Evolutionary conservation across 1,140 invertebrate genomes (phyloP).

Genomic region (Alviniconcha marisindica): DNA sequence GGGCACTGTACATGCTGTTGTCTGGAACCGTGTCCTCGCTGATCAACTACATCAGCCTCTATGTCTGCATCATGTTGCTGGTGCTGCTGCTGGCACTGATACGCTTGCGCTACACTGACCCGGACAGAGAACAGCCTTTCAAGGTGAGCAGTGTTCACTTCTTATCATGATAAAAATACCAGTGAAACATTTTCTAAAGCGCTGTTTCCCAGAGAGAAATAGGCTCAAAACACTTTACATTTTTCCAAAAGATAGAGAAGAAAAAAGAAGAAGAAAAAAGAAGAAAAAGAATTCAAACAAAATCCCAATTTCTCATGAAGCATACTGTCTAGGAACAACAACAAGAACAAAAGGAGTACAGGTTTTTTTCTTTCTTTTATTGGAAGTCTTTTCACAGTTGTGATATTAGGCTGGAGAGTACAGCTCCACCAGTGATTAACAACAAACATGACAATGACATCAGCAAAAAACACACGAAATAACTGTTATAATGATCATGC

Average conservation of each 20-base stretch:
- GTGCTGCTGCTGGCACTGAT: conserved; percentile 88
- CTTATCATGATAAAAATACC: neutral
- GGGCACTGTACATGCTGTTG: conserved; percentile 40
- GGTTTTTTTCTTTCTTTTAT: too few relatives aligned
- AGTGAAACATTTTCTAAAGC: neutral
- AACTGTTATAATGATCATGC: too few relatives aligned
- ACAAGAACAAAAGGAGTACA: too few relatives aligned
- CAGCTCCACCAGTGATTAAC: too few relatives aligned
- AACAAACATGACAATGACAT: too few relatives aligned
- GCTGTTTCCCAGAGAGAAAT: neutral
- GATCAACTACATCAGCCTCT: conserved; percentile 95
- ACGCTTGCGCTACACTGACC: conserved; percentile 84
- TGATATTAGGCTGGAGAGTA: too few relatives aligned
- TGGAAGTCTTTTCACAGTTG: too few relatives aligned
- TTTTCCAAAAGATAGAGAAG: too few relatives aligned
- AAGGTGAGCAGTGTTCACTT: neutral
- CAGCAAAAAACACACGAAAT: too few relatives aligned
- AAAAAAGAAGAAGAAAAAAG: neutral
- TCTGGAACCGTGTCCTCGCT: conserved; percentile 86
- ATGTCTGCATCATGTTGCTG: conserved; percentile 91
- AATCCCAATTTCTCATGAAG: too few relatives aligned
- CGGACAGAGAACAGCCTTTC: neutral
- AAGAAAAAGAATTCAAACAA: neutral
- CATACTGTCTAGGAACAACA: too few relatives aligned
- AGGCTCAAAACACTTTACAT: neutral